Evolutionary conservation across 2,113 vertebrate species (phyloP), one percentile per base, ranked within the genome.

Genomic region (Phainopepla nitens): DNA sequence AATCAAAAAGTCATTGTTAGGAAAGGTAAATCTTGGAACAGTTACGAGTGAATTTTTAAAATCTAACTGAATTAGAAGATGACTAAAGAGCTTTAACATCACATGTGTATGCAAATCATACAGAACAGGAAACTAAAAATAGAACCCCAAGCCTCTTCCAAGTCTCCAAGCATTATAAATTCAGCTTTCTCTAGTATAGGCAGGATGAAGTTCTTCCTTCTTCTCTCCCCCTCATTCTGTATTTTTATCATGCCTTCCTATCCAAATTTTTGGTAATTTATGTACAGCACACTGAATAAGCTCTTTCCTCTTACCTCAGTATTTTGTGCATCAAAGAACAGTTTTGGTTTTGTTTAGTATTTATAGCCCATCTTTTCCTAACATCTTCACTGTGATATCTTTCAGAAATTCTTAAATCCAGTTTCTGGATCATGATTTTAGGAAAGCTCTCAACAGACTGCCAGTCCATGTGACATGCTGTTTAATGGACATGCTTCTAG

Each of bases 101-200:
- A 4, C 61, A 89, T 33, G 15, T 17, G 78, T 76, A 88, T 65
- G 68, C 64, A 83, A 94, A 91, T 72, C 54, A 65, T 70, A 89
- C 0, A 0, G 71, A 90, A 86, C 18, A 76, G 42, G 53, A 77
- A 68, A 61, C 91, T 93, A 92, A 90, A 95, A 89, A n/a, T 56
- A 91, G 65, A 93, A 58, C 27, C 53, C 51, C 35, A 49, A 87
- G 73, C n/a, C n/a, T 91, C 80, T 80, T 91, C 76, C 60, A 89
- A 75, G 35, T 54, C 70, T 72, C 66, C 53, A 56, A 49, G 53
- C 65, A 87, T 79, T 89, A 89, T 50, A 90, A 87, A 85, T 87
- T 82, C 78, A 91, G 83, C 25, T 83, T 57, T 70, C 57, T 60
- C 35, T 66, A 53, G 41, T 28, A 64, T 18, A 90, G 33, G 11